A percentile compares a stretch with the other conserved stretches of the same genome.
Conservation (phyloP, 2,888 invertebrate genomes). For the Archips xylosteana region DNA sequence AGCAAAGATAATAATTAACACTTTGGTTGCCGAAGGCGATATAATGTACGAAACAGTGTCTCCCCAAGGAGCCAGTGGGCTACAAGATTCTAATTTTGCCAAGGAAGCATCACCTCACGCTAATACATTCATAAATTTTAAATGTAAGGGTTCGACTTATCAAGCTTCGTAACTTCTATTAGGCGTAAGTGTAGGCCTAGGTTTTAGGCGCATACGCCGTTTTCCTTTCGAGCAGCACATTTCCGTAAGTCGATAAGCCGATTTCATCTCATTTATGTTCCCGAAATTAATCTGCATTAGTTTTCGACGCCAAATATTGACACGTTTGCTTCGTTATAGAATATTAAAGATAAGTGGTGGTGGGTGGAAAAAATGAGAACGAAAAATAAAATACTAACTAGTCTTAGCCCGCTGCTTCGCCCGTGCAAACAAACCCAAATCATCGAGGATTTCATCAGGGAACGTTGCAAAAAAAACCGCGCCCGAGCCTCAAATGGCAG, state of each 20-base stretch:
- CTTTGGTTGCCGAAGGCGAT: neutral
- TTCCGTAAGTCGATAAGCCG: conserved; percentile 25
- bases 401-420: no score
- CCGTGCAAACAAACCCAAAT: no score
- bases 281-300: conserved; percentile 18
- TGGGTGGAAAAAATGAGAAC: no score
- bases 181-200: neutral
- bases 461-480: no score
- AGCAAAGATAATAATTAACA: conserved; percentile 14
- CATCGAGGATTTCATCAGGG: no score
- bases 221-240: neutral
- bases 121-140: conserved; percentile 30
- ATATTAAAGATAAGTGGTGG: neutral
- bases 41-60: neutral
- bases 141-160: conserved; percentile 14
- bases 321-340: neutral
- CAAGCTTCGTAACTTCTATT: neutral
- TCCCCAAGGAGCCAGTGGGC: neutral
- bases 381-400: no score
- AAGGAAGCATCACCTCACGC: conserved; percentile 7
- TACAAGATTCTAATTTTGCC: neutral
- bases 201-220: neutral
- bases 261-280: conserved; percentile 20
- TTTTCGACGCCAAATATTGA: conserved; percentile 16
- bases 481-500: no score